A percentile compares a stretch with the other conserved stretches of the same genome.
Conservation (phyloP, 2,888 invertebrate species). For the Plebejus argus region DNA sequence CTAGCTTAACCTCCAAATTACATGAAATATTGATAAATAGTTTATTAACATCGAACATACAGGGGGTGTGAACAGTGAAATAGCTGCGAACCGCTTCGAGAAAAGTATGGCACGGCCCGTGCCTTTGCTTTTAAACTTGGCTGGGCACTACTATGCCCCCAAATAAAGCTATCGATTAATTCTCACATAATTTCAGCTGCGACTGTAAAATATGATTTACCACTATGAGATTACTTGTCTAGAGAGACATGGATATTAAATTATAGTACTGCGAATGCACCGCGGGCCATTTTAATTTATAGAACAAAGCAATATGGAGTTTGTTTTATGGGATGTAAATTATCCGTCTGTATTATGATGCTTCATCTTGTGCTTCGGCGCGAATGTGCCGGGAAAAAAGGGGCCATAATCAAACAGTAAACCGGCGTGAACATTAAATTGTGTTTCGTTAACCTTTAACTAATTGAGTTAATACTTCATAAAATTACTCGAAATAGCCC, state of each 20-base stretch:
- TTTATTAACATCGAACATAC: too few species aligned
- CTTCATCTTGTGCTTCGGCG: background rate
- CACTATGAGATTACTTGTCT: background rate
- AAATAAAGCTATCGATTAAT: background rate
- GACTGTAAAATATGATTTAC: background rate
- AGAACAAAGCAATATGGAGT: slow-evolving; percentile 20
- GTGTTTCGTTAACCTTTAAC: too few species aligned
- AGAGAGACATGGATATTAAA: background rate
- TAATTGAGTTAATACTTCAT: too few species aligned
- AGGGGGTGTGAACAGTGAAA: too few species aligned
- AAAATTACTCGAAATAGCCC: too few species aligned
- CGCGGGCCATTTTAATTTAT: slow-evolving; percentile 20
- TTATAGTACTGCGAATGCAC: background rate
- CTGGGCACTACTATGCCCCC: too few species aligned
- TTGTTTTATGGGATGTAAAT: slow-evolving; percentile 1
- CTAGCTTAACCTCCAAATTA: too few species aligned
- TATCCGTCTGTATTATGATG: background rate
- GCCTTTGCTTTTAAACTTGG: too few species aligned
- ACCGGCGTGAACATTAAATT: too few species aligned
- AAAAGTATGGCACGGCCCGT: too few species aligned
- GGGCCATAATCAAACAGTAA: background rate
- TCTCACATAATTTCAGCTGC: background rate
- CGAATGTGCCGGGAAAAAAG: background rate
- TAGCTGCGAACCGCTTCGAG: too few species aligned
- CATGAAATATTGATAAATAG: too few species aligned